phyloP scores from a whole-genome alignment of 2,797 vertebrate genomes.

The Cynodonichthys magdalenae region DNA sequence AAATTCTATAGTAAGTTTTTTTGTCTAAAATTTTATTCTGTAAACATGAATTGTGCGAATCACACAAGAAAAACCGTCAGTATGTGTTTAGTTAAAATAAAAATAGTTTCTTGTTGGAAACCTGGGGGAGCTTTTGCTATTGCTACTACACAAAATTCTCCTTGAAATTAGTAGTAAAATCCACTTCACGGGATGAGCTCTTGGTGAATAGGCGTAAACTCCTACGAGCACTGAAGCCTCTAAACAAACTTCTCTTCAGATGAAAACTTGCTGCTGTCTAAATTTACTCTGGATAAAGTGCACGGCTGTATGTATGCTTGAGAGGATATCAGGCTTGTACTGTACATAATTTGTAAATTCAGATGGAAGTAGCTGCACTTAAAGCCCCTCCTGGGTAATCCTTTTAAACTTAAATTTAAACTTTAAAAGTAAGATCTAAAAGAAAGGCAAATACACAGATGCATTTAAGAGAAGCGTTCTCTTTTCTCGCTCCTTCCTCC shows the following conservation, averaged over 20 bases:
- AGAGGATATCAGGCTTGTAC: slow-evolving; percentile 19
- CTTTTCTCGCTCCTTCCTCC: slow-evolving; percentile 41
- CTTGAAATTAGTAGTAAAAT: neutral
- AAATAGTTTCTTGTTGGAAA: neutral
- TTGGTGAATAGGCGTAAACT: neutral
- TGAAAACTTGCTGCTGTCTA: slow-evolving; percentile 11
- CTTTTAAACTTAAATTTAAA: slow-evolving; percentile 53
- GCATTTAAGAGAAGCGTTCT: slow-evolving; percentile 51
- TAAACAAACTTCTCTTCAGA: neutral
- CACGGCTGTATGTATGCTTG: slow-evolving; percentile 11
- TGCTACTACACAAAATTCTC: neutral
- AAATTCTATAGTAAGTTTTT: too few species aligned
- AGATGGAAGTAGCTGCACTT: slow-evolving; percentile 46
- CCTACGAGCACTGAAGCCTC: neutral
- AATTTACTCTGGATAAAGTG: slow-evolving; percentile 10
- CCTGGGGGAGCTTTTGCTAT: neutral
- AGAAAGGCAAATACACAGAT: slow-evolving; percentile 49
- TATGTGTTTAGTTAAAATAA: too few species aligned
- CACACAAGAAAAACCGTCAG: too few species aligned
- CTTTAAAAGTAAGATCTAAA: slow-evolving; percentile 49
- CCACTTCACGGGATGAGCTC: neutral
- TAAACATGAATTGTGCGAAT: too few species aligned
- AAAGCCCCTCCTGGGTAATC: slow-evolving; percentile 45
- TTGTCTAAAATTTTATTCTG: too few species aligned
- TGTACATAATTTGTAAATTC: slow-evolving; percentile 43